These are phyloP conservation scores for Ceryle rudis DNA, from an alignment of 2,797 vertebrate genomes.

Conservation along the genomic window DNA sequence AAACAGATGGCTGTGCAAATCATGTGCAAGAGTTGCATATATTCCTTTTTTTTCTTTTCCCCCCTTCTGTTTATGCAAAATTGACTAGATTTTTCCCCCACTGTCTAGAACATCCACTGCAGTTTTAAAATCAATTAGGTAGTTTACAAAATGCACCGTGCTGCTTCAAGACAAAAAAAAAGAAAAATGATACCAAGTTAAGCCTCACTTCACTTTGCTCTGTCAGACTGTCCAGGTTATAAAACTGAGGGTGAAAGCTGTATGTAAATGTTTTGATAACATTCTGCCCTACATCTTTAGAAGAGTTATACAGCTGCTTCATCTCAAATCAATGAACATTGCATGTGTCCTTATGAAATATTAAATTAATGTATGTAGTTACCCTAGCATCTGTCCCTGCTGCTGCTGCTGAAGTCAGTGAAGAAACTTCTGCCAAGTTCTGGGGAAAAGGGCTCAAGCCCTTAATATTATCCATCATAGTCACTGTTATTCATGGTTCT, in stretches of 20 bases:
- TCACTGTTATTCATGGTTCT: background rate
- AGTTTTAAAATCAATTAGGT: background rate
- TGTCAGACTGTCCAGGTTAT: background rate
- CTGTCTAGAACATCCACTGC: background rate
- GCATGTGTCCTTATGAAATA: background rate
- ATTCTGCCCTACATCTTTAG: background rate
- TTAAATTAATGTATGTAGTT: background rate
- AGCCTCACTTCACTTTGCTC: background rate
- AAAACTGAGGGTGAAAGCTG: background rate
- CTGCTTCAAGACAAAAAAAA: background rate
- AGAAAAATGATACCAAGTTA: background rate
- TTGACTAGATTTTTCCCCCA: background rate
- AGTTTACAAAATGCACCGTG: background rate
- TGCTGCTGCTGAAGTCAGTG: background rate
- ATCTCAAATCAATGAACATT: background rate
- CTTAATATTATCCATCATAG: background rate
- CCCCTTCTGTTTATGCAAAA: background rate
- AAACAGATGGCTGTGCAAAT: constrained; percentile 29
- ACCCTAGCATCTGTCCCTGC: background rate
- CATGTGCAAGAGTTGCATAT: background rate
- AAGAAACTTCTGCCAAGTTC: background rate
- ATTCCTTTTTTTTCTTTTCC: background rate
- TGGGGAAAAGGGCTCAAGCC: background rate
- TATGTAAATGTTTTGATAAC: background rate
- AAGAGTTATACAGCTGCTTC: background rate